phyloP scores from a whole-genome alignment of 2,113 vertebrate genomes.

The Pedetes capensis region DNA sequence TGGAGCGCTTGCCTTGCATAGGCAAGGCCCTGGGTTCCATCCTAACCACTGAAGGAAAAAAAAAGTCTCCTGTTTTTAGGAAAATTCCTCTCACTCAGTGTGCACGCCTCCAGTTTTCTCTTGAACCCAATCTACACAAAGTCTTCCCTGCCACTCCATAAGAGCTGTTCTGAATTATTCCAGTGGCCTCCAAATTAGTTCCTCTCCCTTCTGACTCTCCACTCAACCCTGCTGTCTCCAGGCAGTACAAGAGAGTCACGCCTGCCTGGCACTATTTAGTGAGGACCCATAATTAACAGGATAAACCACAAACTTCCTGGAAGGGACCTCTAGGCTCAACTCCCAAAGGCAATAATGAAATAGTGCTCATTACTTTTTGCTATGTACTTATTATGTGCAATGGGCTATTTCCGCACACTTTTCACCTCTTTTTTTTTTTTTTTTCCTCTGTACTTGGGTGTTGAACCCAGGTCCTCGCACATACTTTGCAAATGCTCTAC shows the following conservation, averaged over 20 bases:
- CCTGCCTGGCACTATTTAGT: background rate
- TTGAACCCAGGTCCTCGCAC: too few relatives aligned
- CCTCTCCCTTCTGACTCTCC: background rate
- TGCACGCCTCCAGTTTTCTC: background rate
- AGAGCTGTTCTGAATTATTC: background rate
- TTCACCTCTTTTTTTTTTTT: too few relatives aligned
- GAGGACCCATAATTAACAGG: background rate
- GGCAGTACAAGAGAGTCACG: background rate
- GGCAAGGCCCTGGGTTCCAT: background rate
- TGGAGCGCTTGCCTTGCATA: background rate
- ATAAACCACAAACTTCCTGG: background rate
- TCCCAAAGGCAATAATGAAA: background rate
- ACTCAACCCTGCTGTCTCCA: background rate
- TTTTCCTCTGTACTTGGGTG: too few relatives aligned
- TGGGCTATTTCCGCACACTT: background rate
- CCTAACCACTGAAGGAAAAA: background rate
- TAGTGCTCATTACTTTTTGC: background rate
- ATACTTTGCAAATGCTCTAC: too few relatives aligned
- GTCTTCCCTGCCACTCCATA: background rate
- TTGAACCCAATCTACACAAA: background rate
- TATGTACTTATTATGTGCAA: background rate
- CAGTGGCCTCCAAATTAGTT: background rate
- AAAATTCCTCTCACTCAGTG: background rate
- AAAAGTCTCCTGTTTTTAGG: background rate
- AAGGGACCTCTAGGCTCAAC: background rate